Conservation (phyloP, 2,888 invertebrate species). For the Exocentrus adspersus region DNA sequence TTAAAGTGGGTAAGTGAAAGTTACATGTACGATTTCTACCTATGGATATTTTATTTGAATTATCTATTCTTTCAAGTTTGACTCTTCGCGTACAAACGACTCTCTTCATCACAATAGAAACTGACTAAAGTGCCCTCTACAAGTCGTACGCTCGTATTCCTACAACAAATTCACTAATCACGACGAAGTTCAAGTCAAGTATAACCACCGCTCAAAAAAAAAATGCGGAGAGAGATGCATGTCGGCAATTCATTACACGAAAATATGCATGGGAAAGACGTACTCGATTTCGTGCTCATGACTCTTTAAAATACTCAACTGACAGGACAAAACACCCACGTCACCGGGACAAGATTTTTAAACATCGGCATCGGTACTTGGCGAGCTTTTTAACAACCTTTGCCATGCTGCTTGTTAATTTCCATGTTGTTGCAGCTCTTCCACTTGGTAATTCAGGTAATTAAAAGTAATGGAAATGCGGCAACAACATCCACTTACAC, state of each 20-base stretch:
- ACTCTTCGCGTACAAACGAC: too few relatives aligned
- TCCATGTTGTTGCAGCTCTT: neutral
- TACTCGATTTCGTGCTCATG: conserved; percentile 39
- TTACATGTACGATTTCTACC: too few relatives aligned
- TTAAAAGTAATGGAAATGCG: neutral
- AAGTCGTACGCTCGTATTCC: too few relatives aligned
- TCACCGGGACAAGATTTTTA: conserved; percentile 38
- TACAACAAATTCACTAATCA: neutral
- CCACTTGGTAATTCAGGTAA: neutral
- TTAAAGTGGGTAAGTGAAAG: too few relatives aligned
- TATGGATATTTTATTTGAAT: too few relatives aligned
- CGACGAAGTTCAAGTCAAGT: neutral
- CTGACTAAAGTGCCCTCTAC: too few relatives aligned
- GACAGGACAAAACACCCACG: conserved; percentile 50
- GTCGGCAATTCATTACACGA: conserved; percentile 36
- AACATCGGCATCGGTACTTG: conserved; percentile 31
- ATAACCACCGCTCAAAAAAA: conserved; percentile 9
- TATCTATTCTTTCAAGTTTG: too few relatives aligned
- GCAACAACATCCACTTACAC: too few relatives aligned
- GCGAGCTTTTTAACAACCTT: conserved; percentile 23
- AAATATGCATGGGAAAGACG: conserved; percentile 43
- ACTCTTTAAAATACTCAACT: conserved; percentile 44
- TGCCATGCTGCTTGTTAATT: conserved; percentile 28
- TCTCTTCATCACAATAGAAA: too few relatives aligned
- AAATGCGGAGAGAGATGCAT: conserved; percentile 23